Conservation (phyloP, 2,113 vertebrate species). For the Octodon degus region DNA sequence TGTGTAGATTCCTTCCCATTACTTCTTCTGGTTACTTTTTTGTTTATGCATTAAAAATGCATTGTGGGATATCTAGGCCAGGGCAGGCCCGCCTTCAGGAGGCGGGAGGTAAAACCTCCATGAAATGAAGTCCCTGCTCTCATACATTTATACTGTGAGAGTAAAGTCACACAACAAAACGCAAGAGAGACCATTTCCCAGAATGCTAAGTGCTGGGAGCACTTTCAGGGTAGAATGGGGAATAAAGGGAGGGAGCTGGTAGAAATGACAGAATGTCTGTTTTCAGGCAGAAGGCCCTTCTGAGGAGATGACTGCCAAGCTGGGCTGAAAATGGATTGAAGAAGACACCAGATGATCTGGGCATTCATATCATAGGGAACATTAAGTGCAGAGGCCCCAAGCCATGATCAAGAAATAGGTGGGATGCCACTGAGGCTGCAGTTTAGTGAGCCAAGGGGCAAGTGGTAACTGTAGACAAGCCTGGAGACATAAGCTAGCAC, state of each 20-base stretch:
- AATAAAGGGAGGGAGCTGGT: background rate
- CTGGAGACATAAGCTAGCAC: background rate
- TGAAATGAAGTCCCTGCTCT: background rate
- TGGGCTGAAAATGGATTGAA: background rate
- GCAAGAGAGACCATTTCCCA: slow-evolving; percentile 53
- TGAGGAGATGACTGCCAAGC: slow-evolving; percentile 6
- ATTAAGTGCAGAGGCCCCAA: background rate
- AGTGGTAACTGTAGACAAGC: background rate
- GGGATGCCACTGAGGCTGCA: background rate
- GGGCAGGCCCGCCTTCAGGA: background rate
- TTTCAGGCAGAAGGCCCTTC: slow-evolving; percentile 60
- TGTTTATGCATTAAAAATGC: background rate
- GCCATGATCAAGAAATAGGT: background rate
- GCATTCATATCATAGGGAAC: background rate
- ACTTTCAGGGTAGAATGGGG: background rate
- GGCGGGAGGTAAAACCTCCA: background rate
- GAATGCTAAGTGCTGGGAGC: slow-evolving; percentile 37
- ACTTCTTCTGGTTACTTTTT: background rate
- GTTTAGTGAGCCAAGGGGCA: background rate
- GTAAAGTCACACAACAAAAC: slow-evolving; percentile 35
- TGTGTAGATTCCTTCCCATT: background rate
- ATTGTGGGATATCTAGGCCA: background rate
- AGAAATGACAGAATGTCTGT: background rate
- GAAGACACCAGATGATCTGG: background rate
- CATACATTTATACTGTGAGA: background rate